Base-by-base conservation (phyloP, 1,140 invertebrate genomes). In the Zaprionus africanus region DNA sequence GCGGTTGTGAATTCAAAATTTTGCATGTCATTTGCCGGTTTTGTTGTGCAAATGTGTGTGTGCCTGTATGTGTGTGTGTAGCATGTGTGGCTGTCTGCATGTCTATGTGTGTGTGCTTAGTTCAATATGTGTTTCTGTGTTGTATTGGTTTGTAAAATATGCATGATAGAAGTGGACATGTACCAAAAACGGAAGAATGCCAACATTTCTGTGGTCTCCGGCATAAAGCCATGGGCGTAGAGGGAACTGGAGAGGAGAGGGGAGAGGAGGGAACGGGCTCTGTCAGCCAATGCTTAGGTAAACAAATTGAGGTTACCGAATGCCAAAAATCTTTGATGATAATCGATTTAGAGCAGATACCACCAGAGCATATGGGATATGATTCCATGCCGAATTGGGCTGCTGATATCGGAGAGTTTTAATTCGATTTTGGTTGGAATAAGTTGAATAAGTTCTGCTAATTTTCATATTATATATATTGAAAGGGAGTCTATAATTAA, bases 1-100 rank as follows among this genome's bases (percentile, higher is more conserved):
- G 73, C 43, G 73, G 67, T 71, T 70, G 17, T 59, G 67, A 56
- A 69, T 76, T 70, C 54, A 58, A 70, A 70, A 76, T 76, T 70
- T 57, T 76, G 59, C 72, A 75, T 64, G 60, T 43, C 60, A 76
- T 76, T 70, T 63, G 22, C 15, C 13, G 31, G 65, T 72, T 31
- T 28, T 36, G 46, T 60, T 41, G 53, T 24, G 34, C n/a, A 41
- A 26, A 24, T 22, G 28, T 63, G 26, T 43, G 34, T 43, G 13
- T 58, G 57, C 19, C 7, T 61, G 38, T 61, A 49, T 68, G 31
- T 22, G 28, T 63, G 26, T 43, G 34, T 43, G 13, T 58, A 34
- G 49, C 19, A 12, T 61, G 38, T 61, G 57, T 68, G 31, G 9
- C 9, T 28, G 28, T 1, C 22, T 19, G 31, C 9, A 2, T 26